Conservation (phyloP, 2,888 invertebrate genomes). For the Drosophila formosana region DNA sequence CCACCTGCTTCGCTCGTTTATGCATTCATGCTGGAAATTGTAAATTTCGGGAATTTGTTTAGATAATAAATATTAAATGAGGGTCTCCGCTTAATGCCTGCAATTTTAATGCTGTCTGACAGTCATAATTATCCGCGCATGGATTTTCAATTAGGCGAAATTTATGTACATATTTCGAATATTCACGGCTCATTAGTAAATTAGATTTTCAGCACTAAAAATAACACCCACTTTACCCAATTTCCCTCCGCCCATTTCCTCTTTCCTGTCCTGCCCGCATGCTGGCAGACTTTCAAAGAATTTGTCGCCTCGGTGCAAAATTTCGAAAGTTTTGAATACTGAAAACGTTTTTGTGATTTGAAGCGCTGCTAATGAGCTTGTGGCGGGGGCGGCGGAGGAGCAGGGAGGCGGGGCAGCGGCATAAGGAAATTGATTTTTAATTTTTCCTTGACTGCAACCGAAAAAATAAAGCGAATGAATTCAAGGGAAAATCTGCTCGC, state of each 20-base stretch:
- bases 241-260: background rate
- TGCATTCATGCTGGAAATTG: constrained; percentile 6
- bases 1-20: constrained; percentile 25
- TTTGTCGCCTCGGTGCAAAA: constrained; percentile 76
- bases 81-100: constrained; percentile 21
- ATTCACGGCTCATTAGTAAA: constrained; percentile 80
- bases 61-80: constrained; percentile 39
- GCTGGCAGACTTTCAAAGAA: constrained; percentile 61
- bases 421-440: constrained; percentile 75
- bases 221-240: constrained; percentile 51
- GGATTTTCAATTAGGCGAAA: constrained; percentile 78
- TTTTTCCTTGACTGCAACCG: constrained; percentile 49
- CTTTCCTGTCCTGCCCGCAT: background rate
- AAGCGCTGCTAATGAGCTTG: constrained; percentile 69
- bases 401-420: constrained; percentile 6
- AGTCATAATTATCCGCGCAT: constrained; percentile 76
- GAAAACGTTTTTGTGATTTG: constrained; percentile 40
- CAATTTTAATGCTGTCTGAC: constrained; percentile 62
- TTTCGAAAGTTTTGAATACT: constrained; percentile 65
- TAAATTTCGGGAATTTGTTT: constrained; percentile 4
- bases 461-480: constrained; percentile 19
- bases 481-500: background rate
- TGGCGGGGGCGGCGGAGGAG: background rate
- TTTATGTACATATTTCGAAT: constrained; percentile 78
- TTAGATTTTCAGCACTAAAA: constrained; percentile 65